Base-by-base conservation (phyloP, 1,140 invertebrate species). In the Drosophila nebulosa region DNA sequence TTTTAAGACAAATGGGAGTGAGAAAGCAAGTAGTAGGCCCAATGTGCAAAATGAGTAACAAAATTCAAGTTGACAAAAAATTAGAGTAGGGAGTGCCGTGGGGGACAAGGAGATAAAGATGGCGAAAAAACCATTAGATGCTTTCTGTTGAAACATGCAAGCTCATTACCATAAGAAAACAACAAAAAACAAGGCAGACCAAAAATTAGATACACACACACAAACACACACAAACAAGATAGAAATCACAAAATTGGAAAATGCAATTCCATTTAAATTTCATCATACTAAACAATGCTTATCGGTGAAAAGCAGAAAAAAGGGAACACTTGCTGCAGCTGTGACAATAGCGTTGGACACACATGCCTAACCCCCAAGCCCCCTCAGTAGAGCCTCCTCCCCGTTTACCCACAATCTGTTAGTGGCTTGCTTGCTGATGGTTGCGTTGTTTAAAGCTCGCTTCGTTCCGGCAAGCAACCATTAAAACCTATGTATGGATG, bases 101-200 rank as follows among this genome's bases (percentile, higher is more conserved):
- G n/a, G n/a, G 3, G 50, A 50, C 69, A 36, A 50, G 46, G 22
- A 78, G 59, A 10, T 46, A 61, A 64, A 55, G 51, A 26, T 22
- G 50, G 32, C 42, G 27, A 66, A 18, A 64, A 61, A 58, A 68
- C 57, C 59, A 68, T 68, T 50, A 61, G 74, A 81, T 81, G 70
- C 67, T 69, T 51, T 50, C 56, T 39, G 59, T 22, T 57, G 59
- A 68, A 69, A 51, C 18, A 14, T 69, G 70, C 71, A 68, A 76
- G 80, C 81, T 85, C 78, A 86, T 86, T 86, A 88, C 62, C 81
- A 86, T 86, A 86, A 67, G 74, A 85, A 85, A 85, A 85, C 69
- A 75, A 46, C 72, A 84, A 69, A 86, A 77, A 63, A 85, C 65
- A 85, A 76, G 66, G 72, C 64, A 74, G 58, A 53, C 50, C 39